These are phyloP conservation scores for Cryptus viduatorius DNA, from an alignment of 2,888 invertebrate species.

Conservation along the genomic window DNA sequence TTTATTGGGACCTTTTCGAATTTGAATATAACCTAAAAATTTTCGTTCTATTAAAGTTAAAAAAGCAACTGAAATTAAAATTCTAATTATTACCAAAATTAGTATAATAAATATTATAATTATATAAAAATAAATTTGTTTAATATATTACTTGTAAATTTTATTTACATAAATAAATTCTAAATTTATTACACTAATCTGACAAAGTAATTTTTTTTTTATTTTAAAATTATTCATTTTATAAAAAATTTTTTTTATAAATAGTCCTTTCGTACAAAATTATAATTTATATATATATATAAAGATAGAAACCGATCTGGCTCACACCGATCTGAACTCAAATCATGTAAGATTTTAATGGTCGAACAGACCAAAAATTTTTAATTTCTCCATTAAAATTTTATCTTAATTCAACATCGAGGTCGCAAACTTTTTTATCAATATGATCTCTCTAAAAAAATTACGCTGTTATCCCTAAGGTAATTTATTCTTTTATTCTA, in stretches of 20 bases:
- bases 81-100: slow-evolving; percentile 86
- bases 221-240: slow-evolving; percentile 78
- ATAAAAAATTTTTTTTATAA: slow-evolving; percentile 87
- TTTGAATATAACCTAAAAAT: slow-evolving; percentile 89
- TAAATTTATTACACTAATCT: slow-evolving; percentile 91
- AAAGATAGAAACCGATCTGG: slow-evolving; percentile 95
- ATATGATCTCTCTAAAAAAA: slow-evolving; percentile 91
- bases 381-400: slow-evolving; percentile 89
- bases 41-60: slow-evolving; percentile 91
- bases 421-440: slow-evolving; percentile 92
- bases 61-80: slow-evolving; percentile 90
- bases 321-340: slow-evolving; percentile 95
- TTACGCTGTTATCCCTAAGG: slow-evolving; percentile 95
- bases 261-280: slow-evolving; percentile 93
- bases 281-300: slow-evolving; percentile 86
- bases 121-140: slow-evolving; percentile 69
- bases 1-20: slow-evolving; percentile 91
- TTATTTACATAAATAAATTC: slow-evolving; percentile 87
- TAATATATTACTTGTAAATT: slow-evolving; percentile 83
- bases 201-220: slow-evolving; percentile 87
- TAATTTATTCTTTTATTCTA: slow-evolving; percentile 91
- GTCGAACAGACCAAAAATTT: slow-evolving; percentile 92
- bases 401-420: slow-evolving; percentile 95
- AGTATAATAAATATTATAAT: slow-evolving; percentile 83
- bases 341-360: slow-evolving; percentile 94